phyloP scores from a whole-genome alignment of 37 sponge, comb jelly and placozoan genomes.

The Beroe forskalii region DNA sequence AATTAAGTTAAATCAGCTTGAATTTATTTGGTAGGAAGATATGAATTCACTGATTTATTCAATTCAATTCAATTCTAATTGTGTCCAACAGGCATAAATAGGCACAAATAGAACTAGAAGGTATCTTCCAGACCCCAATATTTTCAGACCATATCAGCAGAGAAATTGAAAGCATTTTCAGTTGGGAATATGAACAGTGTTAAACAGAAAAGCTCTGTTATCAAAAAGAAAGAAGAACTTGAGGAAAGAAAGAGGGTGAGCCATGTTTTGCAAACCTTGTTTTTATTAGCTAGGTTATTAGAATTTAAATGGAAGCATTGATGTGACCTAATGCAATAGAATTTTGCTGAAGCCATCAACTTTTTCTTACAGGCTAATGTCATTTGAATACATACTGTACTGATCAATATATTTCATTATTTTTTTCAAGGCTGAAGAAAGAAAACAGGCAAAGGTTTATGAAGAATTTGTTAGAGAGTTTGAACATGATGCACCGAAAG shows the following conservation, averaged over 20 bases:
- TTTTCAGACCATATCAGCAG: slow-evolving; percentile 71
- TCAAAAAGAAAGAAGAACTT: slow-evolving; percentile 64
- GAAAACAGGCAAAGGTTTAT: slow-evolving; percentile 81
- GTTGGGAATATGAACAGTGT: slow-evolving; percentile 75
- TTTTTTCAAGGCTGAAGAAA: slow-evolving; percentile 20
- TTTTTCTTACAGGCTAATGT: too few relatives aligned
- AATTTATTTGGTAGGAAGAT: too few relatives aligned
- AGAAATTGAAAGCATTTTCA: slow-evolving; percentile 82
- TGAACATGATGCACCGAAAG: slow-evolving; percentile 71
- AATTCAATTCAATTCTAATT: not conserved
- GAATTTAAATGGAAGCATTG: too few relatives aligned
- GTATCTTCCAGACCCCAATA: not conserved
- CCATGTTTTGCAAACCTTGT: too few relatives aligned
- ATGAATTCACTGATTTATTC: too few relatives aligned
- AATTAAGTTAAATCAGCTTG: too few relatives aligned
- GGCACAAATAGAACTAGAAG: not conserved
- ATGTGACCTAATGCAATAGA: too few relatives aligned
- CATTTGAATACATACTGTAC: not conserved
- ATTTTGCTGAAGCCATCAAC: too few relatives aligned
- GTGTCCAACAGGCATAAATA: not conserved
- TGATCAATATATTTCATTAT: not conserved
- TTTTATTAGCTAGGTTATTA: not conserved
- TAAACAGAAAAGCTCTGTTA: slow-evolving; percentile 58
- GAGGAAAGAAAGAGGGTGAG: slow-evolving; percentile 64
- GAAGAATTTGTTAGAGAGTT: slow-evolving; percentile 92